Percentiles rank a stretch among this genome's conserved stretches.
Conservation (phyloP, 2,113 vertebrate genomes). For the Channa argus region DNA sequence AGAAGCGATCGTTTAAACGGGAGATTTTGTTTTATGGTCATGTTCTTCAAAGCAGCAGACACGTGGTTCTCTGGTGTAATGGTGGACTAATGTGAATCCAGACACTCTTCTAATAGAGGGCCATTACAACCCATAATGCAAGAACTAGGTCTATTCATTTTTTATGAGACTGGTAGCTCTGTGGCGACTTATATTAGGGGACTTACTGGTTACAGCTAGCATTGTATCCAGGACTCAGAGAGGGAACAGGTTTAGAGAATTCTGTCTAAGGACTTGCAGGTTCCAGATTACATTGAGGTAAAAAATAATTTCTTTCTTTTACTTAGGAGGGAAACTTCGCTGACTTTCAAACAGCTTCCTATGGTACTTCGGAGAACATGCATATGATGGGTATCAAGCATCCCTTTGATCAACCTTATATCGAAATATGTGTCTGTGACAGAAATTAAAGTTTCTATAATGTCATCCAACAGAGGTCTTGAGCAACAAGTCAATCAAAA, state of each 20-base stretch:
- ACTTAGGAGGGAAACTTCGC: too few relatives aligned
- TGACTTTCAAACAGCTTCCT: too few relatives aligned
- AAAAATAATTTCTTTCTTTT: too few relatives aligned
- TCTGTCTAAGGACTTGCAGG: too few relatives aligned
- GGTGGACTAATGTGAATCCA: constrained; percentile 60
- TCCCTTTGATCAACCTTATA: too few relatives aligned
- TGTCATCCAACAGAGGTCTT: too few relatives aligned
- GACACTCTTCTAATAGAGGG: constrained; percentile 69
- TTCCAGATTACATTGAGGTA: too few relatives aligned
- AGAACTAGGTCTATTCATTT: constrained; percentile 62
- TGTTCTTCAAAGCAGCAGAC: constrained; percentile 52
- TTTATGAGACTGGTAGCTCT: constrained; percentile 71
- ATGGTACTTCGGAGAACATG: too few relatives aligned
- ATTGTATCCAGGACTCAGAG: constrained; percentile 13
- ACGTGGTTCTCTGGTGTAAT: constrained; percentile 61
- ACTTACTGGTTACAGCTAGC: constrained; percentile 41
- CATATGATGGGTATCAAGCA: too few relatives aligned
- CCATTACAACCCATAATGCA: constrained; percentile 66
- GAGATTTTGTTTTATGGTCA: constrained; percentile 66
- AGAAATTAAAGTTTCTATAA: too few relatives aligned
- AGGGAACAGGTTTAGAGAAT: background rate
- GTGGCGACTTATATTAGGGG: constrained; percentile 47
- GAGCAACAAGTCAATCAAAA: too few relatives aligned
- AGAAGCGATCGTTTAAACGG: constrained; percentile 50
- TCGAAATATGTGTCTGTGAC: too few relatives aligned